phyloP scores from a whole-genome alignment of 1,140 invertebrate genomes.

The Drosophila obscura region DNA sequence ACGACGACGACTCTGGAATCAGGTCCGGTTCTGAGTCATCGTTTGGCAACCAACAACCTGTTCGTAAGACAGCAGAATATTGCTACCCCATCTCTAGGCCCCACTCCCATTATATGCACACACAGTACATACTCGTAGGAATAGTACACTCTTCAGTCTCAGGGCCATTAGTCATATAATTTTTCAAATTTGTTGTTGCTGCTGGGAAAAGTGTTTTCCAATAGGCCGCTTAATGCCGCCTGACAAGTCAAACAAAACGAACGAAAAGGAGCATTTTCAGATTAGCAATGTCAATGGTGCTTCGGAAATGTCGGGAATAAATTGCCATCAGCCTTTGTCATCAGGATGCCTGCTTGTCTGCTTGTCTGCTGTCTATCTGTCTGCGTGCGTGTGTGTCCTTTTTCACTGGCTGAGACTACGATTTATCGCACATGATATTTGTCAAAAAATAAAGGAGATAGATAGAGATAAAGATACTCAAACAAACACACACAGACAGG shows the following conservation, averaged over 20 bases:
- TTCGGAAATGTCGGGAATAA: slow-evolving; percentile 52
- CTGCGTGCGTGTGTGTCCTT: slow-evolving; percentile 4
- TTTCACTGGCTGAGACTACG: slow-evolving; percentile 31
- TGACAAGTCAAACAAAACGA: slow-evolving; percentile 49
- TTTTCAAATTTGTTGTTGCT: slow-evolving; percentile 5
- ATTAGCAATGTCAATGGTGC: slow-evolving; percentile 57
- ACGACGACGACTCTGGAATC: not conserved
- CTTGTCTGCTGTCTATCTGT: slow-evolving; percentile 13
- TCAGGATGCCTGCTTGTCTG: slow-evolving; percentile 27
- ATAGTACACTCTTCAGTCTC: not conserved
- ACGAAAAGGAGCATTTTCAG: slow-evolving; percentile 38
- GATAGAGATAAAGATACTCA: slow-evolving; percentile 55
- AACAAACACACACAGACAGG: slow-evolving; percentile 17
- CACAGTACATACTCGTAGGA: not conserved
- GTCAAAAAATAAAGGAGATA: slow-evolving; percentile 36
- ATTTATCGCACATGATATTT: slow-evolving; percentile 73
- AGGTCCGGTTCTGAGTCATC: slow-evolving; percentile 42
- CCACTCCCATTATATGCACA: slow-evolving; percentile 2
- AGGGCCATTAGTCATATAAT: slow-evolving; percentile 37
- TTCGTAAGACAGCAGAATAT: not conserved
- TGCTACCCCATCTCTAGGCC: slow-evolving; percentile 10
- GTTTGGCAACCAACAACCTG: slow-evolving; percentile 1
- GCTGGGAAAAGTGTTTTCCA: slow-evolving; percentile 18
- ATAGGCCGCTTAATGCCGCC: slow-evolving; percentile 14
- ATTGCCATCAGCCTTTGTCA: slow-evolving; percentile 59